Base-by-base conservation (phyloP, 2,888 invertebrate species). In the Microctonus brassicae region DNA sequence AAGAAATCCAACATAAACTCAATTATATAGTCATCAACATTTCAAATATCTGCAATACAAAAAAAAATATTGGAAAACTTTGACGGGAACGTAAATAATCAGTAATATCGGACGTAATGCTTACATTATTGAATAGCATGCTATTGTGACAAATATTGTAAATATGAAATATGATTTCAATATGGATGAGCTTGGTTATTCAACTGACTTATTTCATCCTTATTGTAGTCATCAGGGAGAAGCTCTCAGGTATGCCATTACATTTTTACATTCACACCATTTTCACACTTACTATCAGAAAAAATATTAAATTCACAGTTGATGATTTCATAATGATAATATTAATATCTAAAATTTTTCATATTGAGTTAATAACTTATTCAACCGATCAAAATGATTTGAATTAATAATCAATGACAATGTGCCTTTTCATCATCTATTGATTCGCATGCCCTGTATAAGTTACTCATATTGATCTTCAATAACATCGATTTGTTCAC, bases 141-240 rank as follows among this genome's bases (percentile, higher is more conserved):
- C 77, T 76, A 76, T 47, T 72, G 75, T 76, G 73, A 76, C 75
- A 74, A 83, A 82, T 83, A 76, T 75, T 86, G 86, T 86, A 86
- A 86, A 86, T 87, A 86, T 82, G 85, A 83, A 82, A 80, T 85
- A 83, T 83, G 81, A 84, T 84, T 83, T 86, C 77, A 86, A 86
- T 86, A 85, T 86, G 81, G 81, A 85, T 79, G 77, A 78, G 78
- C 76, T 76, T 79, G 78, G 79, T 79, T 80, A 80, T 77, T 82
- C 84, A 81, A 84, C 82, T 80, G 80, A 83, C 84, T 83, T 84
- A 73, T 84, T 80, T 84, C 83, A 76, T 83, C 84, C 83, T 83
- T 82, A 78, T 74, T 74, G 71, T 79, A 84, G 82, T 84, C 84
- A 78, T 85, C 84, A 76, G 81, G 84, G 83, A 83, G 81, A 76